These are phyloP conservation scores for Tupiocoris notatus DNA, from an alignment of 2,888 invertebrate species.

Conservation along the genomic window DNA sequence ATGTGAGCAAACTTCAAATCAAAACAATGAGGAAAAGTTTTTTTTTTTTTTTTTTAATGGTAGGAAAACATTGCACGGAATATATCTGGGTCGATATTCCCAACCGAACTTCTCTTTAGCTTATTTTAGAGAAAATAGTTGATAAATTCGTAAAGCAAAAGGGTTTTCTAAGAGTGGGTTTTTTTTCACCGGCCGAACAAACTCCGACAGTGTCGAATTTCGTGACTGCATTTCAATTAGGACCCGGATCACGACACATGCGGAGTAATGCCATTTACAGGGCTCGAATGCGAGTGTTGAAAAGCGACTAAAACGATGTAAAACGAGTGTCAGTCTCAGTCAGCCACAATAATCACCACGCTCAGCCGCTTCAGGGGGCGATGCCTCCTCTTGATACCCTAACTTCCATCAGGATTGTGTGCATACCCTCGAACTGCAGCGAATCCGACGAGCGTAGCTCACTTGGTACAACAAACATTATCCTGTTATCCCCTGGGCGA, in stretches of 20 bases:
- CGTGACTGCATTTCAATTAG: not conserved
- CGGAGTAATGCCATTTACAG: not conserved
- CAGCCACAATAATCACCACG: constrained; percentile 26
- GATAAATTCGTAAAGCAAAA: too few relatives aligned
- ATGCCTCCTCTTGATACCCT: not conserved
- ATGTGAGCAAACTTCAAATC: too few relatives aligned
- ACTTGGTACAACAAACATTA: constrained; percentile 24
- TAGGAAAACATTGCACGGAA: too few relatives aligned
- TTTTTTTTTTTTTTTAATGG: too few relatives aligned
- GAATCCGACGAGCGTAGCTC: not conserved
- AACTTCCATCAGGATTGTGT: not conserved
- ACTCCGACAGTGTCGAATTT: too few relatives aligned
- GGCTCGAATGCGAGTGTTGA: not conserved
- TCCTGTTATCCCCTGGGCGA: not conserved
- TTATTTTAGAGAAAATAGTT: too few relatives aligned
- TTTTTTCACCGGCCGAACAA: too few relatives aligned
- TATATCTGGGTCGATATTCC: too few relatives aligned
- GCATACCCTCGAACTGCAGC: not conserved
- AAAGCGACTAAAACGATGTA: constrained; percentile 20
- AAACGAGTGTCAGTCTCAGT: constrained; percentile 36
- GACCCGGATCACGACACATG: not conserved
- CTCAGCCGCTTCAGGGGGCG: not conserved
- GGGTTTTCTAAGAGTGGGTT: too few relatives aligned
- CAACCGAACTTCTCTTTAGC: too few relatives aligned
- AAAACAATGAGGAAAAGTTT: too few relatives aligned